Evolutionary conservation across 2,113 vertebrate species (phyloP), one percentile per base, ranked within the genome.

Genomic region (Scomber japonicus): DNA sequence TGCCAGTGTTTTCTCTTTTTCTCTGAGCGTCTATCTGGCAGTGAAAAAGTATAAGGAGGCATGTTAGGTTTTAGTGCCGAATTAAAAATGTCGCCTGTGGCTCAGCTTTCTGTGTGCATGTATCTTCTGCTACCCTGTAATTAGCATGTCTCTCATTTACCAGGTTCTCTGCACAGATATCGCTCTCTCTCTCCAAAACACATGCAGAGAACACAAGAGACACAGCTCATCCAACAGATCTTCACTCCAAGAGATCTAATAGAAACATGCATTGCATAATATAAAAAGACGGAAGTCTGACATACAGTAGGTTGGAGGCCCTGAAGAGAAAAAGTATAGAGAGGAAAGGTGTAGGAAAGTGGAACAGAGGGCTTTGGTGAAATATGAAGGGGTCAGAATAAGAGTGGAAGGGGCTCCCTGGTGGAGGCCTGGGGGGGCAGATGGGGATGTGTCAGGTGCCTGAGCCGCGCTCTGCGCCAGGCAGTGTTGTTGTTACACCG

Each of bases 381-480:
- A 86, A 91, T 90, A 89, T 84, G 85, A 81, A 92, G 85, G 91
- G 94, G 91, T 88, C 81, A 87, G 75, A 78, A 75, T 82, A 59
- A 93, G 90, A 93, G 94, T 94, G 96, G 96, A 93, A 90, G 95
- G 95, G 95, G 95, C 94, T 96, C 95, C 96, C 96, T 95, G 94
- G 96, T 92, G 92, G 95, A 94, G 75, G 81, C 75, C 85, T 66
- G 68, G 35, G 49, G 75, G 87, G 63, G 73, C 12, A 51, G 72
- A 95, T 95, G 94, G 96, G 96, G 97, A 95, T 95, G 96, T 96
- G 96, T 97, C 97, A 98, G 97, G 95, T 96, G 94, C 95, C 95
- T 95, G 96, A 95, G 95, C 84, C 49, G 79, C 46, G 63, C 88
- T 82, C 83, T 78, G 86, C 31, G 67, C 78, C 30, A 81, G 83